These are phyloP conservation scores for Euwallacea similis DNA, from an alignment of 1,140 invertebrate species.

Conservation along the genomic window DNA sequence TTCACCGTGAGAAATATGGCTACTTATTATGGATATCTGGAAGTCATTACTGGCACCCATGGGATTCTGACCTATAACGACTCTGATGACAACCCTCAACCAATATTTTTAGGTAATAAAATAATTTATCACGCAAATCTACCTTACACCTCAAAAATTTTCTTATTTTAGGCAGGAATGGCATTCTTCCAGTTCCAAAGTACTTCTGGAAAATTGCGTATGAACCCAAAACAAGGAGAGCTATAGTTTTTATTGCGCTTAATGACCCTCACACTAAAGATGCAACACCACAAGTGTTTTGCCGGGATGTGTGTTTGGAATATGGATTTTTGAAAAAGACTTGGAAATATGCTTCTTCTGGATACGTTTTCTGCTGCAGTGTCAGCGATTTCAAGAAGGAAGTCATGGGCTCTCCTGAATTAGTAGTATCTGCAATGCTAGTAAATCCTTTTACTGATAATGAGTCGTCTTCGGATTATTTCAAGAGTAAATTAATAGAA, in stretches of 20 bases:
- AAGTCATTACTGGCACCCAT: constrained; percentile 54
- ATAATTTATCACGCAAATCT: too few relatives aligned
- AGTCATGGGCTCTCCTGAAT: constrained; percentile 33
- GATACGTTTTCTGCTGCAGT: constrained; percentile 55
- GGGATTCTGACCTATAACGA: constrained; percentile 51
- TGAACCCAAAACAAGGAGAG: constrained; percentile 45
- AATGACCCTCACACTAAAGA: constrained; percentile 56
- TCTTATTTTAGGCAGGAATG: neutral
- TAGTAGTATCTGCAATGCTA: constrained; percentile 34
- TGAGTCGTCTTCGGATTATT: too few relatives aligned
- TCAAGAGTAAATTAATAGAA: too few relatives aligned
- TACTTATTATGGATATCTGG: constrained; percentile 39
- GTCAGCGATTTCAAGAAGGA: constrained; percentile 45
- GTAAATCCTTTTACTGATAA: neutral
- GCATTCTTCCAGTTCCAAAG: constrained; percentile 54
- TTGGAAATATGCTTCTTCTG: constrained; percentile 47
- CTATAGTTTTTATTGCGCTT: constrained; percentile 55
- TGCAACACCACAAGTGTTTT: constrained; percentile 42
- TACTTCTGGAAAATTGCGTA: constrained; percentile 57
- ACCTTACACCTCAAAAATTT: too few relatives aligned
- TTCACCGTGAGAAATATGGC: constrained; percentile 49
- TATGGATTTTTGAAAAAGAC: constrained; percentile 43
- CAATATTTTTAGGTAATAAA: constrained; percentile 51
- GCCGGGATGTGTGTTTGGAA: constrained; percentile 51
- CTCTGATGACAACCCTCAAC: constrained; percentile 25